Conservation (phyloP, 1,140 invertebrate genomes). For the Pogonognathellus flavescens region DNA sequence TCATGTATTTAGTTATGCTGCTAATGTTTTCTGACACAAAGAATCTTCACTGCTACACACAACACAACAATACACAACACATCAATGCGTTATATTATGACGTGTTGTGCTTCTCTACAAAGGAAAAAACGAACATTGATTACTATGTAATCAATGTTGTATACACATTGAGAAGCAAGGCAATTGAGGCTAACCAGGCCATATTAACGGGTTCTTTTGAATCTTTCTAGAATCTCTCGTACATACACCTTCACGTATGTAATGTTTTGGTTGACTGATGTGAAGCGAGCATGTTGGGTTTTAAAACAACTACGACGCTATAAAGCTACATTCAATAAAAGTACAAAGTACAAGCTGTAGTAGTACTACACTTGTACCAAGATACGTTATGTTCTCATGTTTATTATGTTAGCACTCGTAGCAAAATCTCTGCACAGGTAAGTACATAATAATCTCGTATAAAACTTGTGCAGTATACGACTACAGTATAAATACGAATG, state of each 20-base stretch:
- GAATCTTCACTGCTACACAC: not conserved
- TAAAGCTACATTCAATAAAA: too few species aligned
- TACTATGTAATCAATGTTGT: constrained; percentile 24
- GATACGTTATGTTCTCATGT: too few species aligned
- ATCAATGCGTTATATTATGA: not conserved
- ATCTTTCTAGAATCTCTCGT: not conserved
- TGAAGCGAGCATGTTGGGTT: not conserved
- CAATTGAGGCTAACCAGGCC: constrained; percentile 47
- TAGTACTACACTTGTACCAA: too few species aligned
- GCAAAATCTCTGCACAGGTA: too few species aligned
- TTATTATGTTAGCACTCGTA: too few species aligned
- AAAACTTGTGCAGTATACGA: too few species aligned
- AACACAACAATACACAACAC: not conserved
- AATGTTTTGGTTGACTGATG: not conserved
- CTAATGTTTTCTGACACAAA: not conserved
- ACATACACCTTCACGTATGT: not conserved
- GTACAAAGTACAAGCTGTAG: too few species aligned
- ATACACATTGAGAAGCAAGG: constrained; percentile 7
- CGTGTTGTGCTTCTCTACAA: not conserved
- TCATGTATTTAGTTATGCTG: not conserved
- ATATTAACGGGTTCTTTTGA: constrained; percentile 42
- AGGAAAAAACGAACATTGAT: constrained; percentile 23
- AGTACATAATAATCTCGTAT: too few species aligned
- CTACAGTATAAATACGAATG: too few species aligned
- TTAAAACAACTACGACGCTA: too few species aligned